Conservation (phyloP, 2,888 invertebrate species). For the Caradrina clavipalpis region DNA sequence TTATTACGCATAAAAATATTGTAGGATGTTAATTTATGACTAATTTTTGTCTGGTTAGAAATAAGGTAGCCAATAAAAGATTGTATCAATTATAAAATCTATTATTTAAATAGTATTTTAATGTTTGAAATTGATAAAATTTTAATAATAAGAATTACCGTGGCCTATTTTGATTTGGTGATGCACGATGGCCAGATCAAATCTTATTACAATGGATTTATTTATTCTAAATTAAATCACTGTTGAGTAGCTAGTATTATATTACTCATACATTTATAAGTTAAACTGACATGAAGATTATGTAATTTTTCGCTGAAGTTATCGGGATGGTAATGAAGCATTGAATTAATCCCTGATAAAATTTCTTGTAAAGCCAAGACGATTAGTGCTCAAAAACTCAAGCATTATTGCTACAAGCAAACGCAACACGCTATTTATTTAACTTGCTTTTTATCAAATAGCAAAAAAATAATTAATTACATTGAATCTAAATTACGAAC, state of each 20-base stretch:
- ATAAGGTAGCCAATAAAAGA: not conserved
- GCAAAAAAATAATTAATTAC: slow-evolving; percentile 71
- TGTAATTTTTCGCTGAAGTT: not conserved
- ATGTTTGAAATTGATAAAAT: not conserved
- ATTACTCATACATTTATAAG: too few species aligned
- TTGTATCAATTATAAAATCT: too few species aligned
- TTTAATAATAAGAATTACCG: slow-evolving; percentile 8
- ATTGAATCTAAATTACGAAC: slow-evolving; percentile 68
- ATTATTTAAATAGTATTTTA: too few species aligned
- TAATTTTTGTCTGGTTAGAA: slow-evolving; percentile 8
- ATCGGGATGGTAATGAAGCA: not conserved
- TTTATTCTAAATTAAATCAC: not conserved
- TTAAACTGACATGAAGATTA: not conserved
- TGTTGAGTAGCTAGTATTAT: too few species aligned
- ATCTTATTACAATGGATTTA: not conserved
- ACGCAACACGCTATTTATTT: slow-evolving; percentile 56
- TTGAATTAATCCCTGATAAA: slow-evolving; percentile 32
- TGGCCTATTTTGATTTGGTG: not conserved
- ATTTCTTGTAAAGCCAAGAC: slow-evolving; percentile 19
- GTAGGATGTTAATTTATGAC: slow-evolving; percentile 35
- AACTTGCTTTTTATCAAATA: slow-evolving; percentile 55
- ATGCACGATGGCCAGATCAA: not conserved
- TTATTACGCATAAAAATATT: slow-evolving; percentile 26
- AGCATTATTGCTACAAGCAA: slow-evolving; percentile 25
- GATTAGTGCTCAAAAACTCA: slow-evolving; percentile 38